Evolutionary conservation across 2,888 invertebrate genomes (phyloP).

Genomic region (Bembecia ichneumoniformis): DNA sequence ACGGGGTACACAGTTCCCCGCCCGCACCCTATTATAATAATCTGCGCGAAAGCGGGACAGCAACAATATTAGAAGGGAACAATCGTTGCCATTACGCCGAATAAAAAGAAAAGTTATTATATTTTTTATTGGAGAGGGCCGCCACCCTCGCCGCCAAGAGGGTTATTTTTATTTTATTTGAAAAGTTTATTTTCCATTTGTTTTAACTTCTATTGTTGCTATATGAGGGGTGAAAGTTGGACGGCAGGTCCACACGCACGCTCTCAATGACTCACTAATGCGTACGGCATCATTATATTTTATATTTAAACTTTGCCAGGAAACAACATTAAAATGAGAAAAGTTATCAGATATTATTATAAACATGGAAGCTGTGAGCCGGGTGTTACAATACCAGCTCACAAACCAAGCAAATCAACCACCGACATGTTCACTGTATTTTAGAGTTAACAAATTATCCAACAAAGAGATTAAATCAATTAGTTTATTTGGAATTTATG

Average conservation of each 20-base stretch:
- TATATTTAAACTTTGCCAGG: constrained; percentile 69
- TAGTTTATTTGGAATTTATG: no score
- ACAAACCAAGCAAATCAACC: constrained; percentile 3
- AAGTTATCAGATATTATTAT: constrained; percentile 57
- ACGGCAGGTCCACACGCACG: constrained; percentile 45
- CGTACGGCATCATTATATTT: constrained; percentile 68
- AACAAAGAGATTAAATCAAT: no score
- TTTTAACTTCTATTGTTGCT: constrained; percentile 68
- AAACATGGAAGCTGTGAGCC: constrained; percentile 13
- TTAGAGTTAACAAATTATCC: no score
- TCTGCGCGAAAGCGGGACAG: constrained; percentile 52
- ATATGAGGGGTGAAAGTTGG: constrained; percentile 56
- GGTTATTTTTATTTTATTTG: constrained; percentile 73
- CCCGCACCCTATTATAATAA: constrained; percentile 57
- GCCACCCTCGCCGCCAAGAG: constrained; percentile 68
- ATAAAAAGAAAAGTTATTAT: constrained; percentile 73
- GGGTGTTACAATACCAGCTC: constrained; percentile 8
- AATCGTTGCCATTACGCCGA: constrained; percentile 68
- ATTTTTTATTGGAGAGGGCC: constrained; percentile 70
- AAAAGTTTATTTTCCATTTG: constrained; percentile 72
- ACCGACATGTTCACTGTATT: no score
- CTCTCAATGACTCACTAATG: constrained; percentile 69
- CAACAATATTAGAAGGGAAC: constrained; percentile 61
- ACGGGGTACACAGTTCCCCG: constrained; percentile 9
- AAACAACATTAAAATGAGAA: constrained; percentile 68